Evolutionary conservation across 2,888 invertebrate species (phyloP).

Genomic region (Lycia hirtaria): DNA sequence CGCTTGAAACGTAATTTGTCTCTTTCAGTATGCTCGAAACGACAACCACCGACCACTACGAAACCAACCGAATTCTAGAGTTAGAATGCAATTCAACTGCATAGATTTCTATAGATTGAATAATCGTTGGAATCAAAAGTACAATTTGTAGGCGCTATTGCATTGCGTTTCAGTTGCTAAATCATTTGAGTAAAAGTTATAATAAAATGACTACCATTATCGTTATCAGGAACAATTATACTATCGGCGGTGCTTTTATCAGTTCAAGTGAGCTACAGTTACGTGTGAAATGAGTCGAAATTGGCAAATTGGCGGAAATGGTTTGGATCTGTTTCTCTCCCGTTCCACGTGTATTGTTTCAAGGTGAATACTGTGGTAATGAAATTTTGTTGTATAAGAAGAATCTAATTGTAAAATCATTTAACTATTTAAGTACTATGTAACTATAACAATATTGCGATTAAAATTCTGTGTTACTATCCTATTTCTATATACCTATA

Average conservation of each 20-base stretch:
- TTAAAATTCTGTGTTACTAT: no score
- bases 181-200: constrained; percentile 48
- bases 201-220: constrained; percentile 39
- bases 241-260: constrained; percentile 29
- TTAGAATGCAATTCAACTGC: constrained; percentile 9
- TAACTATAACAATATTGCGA: no score
- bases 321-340: background rate
- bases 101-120: constrained; percentile 16
- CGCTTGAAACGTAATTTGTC: constrained; percentile 37
- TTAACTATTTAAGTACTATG: no score
- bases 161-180: constrained; percentile 25
- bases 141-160: constrained; percentile 27
- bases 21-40: constrained; percentile 31
- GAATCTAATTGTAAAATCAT: no score
- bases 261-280: constrained; percentile 24
- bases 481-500: no score
- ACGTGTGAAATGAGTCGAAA: constrained; percentile 18
- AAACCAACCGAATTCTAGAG: constrained; percentile 7
- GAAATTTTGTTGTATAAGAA: background rate
- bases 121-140: constrained; percentile 19
- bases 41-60: constrained; percentile 34
- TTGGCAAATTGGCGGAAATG: constrained; percentile 6
- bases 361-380: background rate
- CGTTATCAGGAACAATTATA: constrained; percentile 25
- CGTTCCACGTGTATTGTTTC: background rate